phyloP scores from a whole-genome alignment of 2,113 vertebrate genomes.

The Channa argus region DNA sequence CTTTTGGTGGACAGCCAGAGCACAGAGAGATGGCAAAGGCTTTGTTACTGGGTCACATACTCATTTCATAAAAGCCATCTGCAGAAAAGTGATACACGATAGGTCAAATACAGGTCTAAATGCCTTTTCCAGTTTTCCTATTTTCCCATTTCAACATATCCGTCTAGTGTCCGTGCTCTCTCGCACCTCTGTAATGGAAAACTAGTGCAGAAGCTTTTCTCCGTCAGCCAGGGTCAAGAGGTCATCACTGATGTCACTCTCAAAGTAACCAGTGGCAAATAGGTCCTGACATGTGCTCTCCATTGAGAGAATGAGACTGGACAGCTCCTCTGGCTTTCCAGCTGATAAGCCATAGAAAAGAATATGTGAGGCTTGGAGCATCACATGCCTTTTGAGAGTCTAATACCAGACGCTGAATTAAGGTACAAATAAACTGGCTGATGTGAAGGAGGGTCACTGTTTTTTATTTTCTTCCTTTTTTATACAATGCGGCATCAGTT shows the following conservation, averaged over 20 bases:
- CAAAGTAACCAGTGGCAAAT: slow-evolving; percentile 87
- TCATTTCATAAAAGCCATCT: slow-evolving; percentile 74
- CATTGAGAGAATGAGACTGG: slow-evolving; percentile 77
- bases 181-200: slow-evolving; percentile 83
- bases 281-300: slow-evolving; percentile 84
- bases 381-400: slow-evolving; percentile 48
- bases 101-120: slow-evolving; percentile 81
- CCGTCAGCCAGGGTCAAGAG: slow-evolving; percentile 77
- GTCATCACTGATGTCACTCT: slow-evolving; percentile 85
- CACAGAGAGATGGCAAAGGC: slow-evolving; percentile 50
- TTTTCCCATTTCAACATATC: slow-evolving; percentile 80
- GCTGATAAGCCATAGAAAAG: slow-evolving; percentile 76
- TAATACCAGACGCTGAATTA: slow-evolving; percentile 65
- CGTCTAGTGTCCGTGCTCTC: slow-evolving; percentile 71
- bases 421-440: slow-evolving; percentile 61
- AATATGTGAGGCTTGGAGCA: slow-evolving; percentile 67
- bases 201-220: slow-evolving; percentile 82
- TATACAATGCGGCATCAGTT: slow-evolving; percentile 6
- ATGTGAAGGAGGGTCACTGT: slow-evolving; percentile 31
- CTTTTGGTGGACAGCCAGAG: slow-evolving; percentile 37
- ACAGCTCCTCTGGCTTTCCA: slow-evolving; percentile 73
- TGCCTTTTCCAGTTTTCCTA: slow-evolving; percentile 78
- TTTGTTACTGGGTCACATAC: slow-evolving; percentile 63
- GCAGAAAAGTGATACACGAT: slow-evolving; percentile 79
- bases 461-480: neutral